A percentile compares a stretch with the other conserved stretches of the same genome.
Conservation (phyloP, 37 sponge, comb jelly and placozoan genomes). For the Chondrilla cf. caribensis region DNA sequence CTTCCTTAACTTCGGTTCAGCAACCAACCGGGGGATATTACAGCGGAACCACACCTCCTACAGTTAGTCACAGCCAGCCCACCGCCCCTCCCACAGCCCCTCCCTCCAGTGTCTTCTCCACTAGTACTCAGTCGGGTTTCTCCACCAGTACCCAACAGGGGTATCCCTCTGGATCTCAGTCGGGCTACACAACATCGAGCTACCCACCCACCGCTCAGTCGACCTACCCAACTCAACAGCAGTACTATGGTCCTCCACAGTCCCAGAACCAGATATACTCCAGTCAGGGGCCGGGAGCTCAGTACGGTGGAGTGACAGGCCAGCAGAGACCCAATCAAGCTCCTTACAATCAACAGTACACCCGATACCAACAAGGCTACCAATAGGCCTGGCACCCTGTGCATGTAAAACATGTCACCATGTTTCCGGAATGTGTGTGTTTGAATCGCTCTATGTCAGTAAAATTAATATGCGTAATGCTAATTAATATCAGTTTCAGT, state of each 20-base stretch:
- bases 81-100: background rate
- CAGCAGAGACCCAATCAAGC: background rate
- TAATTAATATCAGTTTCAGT: no score
- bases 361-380: background rate
- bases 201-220: background rate
- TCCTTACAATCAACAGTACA: background rate
- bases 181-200: background rate
- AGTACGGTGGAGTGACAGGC: background rate
- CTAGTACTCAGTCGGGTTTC: background rate
- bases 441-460: no score
- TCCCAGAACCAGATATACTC: background rate
- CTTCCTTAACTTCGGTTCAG: no score
- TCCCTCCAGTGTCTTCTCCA: conserved; percentile 3
- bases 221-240: background rate
- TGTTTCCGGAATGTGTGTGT: no score
- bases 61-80: no score
- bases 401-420: no score
- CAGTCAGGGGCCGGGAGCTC: conserved; percentile 4
- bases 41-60: no score
- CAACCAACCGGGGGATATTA: no score
- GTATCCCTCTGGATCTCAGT: background rate
- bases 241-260: background rate
- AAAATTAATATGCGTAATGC: no score
- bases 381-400: background rate
- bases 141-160: background rate